Base-by-base conservation (phyloP, 2,888 invertebrate species). In the Geotrupes spiniger region DNA sequence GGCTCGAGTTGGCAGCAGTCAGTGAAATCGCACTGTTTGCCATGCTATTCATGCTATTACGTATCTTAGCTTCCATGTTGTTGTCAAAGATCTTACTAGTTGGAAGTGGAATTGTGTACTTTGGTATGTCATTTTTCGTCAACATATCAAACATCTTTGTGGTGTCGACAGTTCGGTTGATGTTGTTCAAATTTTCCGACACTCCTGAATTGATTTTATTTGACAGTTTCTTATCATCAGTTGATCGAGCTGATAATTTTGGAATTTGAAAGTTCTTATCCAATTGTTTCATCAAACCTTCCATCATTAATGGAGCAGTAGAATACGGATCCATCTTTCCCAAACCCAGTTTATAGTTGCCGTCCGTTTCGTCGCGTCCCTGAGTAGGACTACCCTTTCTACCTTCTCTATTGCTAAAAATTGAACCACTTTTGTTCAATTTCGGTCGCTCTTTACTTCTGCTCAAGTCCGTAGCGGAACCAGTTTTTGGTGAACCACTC, bases 201-300 rank as follows among this genome's bases (percentile, higher is more conserved):
- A 57, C 42, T 27, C 52, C 49, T 11, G 56, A 31, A 33, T 46
- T 57, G n/a, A 53, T 47, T 41, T 59, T 57, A 54, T 76, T 77
- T 64, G 77, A 75, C 8, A 61, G 50, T 47, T 70, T 71, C 47
- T 63, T 64, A 33, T 69, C 63, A 27, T 66, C 67, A 4, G 63
- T 54, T 39, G 64, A 56, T 26, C 68, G 63, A 17, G 84, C 84
- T 1, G 86, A 86, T 49, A 91, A 69, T 72, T 91, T 92, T 1
- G 91, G 91, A 63, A 92, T 92, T 76, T 92, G 92, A 74, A 90
- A 92, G 64, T 89, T 91, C 47, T 86, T 86, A 46, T 84, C 84
- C 61, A 91, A 85, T 6, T 87, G 84, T 63, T 89, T 90, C 61
- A 87, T 87, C 45, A 88, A 75, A 6, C 88, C 85, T 63, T 88